Base-by-base conservation (phyloP, 2,113 vertebrate species). In the Rhinoderma darwinii region DNA sequence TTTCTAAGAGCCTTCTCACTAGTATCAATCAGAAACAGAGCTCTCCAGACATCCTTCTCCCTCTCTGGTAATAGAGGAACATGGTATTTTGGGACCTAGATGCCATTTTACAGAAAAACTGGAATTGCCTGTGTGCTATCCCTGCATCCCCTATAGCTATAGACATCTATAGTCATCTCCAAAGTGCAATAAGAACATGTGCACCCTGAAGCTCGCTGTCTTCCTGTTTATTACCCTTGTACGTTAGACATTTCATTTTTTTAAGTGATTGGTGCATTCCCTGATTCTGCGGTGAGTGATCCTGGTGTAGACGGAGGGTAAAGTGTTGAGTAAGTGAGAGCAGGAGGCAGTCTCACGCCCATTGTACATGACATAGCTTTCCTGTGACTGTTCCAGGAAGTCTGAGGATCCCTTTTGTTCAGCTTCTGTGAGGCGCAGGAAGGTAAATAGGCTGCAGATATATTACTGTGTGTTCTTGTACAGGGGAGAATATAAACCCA, bases 341-440 rank as follows among this genome's bases (percentile, higher is more conserved):
- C 4, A n/a, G 80, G 37, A 44, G 80, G 80, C 59, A 15, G 80
- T 30, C 56, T 22, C 77, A 37, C 63, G 66, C 82, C 82, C 30
- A 68, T 4, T n/a, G 1, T 41, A 61, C 14, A 59, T 27, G 78
- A 83, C 27, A 70, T 25, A 63, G 59, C 22, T 27, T 44, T 41
- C 4, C 27, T 72, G 61, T 51, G 32, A 80, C 47, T 41, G 44
- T 84, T 84, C 68, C 82, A 84, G 82, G 82, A 84, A 84, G 82
- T 73, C 20, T 15, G 22, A 54, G 66, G 47, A 73, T 32, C 66
- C 25, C 47, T 56, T 84, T 84, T 84, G 82, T 84, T 56, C 82
- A 41, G 47, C 82, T 39, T 70, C 82, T 73, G 11, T 35, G 66
- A 84, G 82, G 82, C 82, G 47, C 30, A 74, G 66, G 68, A 84